Evolutionary conservation across 2,797 vertebrate genomes (phyloP), one percentile per base, ranked within the genome.

Genomic region (Brachymystax lenok): DNA sequence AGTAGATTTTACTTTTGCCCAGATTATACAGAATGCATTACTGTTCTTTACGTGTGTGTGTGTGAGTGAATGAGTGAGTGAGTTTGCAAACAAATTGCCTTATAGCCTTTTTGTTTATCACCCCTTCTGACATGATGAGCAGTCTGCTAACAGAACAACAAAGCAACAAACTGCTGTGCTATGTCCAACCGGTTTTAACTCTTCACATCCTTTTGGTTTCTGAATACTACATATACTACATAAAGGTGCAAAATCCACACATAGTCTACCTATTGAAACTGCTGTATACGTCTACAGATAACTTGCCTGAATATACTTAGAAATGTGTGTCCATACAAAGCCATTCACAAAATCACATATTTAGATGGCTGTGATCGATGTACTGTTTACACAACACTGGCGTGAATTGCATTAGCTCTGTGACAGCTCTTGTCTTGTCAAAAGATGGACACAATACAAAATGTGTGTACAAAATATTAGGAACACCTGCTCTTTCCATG

Each of bases 1-100:
- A 84, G 74, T 73, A 40, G 73, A 75, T 77, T 85, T 77, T 66
- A 74, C 75, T 78, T 83, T 67, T 27, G 61, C 70, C 59, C 28
- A 74, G 74, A 82, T 84, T 63, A 71, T 71, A 56, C 71, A 63
- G 52, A 82, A 81, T 79, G 16, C 35, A 59, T 84, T 79, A 79
- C 33, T n/a, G 16, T 66, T 67, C 7, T 40, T 21, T 67, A 33
- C 35, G 27, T 68, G 54, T 63, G 79, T 74, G 16, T 70, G 54
- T 24, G 21, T 69, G 30, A 19, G 3, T 56, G 56, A 52, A 35
- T 71, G 51, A 56, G 33, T 30, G 71, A 13, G 64, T 61, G 64
- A 68, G 33, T 51, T 17, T 28, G 30, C 17, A 28, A 73, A 40
- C 61, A 69, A 51, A 67, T 33, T 50, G 46, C 69, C 69, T 51